phyloP scores from a whole-genome alignment of 2,888 invertebrate species.

The Heteromurus nitidus region DNA sequence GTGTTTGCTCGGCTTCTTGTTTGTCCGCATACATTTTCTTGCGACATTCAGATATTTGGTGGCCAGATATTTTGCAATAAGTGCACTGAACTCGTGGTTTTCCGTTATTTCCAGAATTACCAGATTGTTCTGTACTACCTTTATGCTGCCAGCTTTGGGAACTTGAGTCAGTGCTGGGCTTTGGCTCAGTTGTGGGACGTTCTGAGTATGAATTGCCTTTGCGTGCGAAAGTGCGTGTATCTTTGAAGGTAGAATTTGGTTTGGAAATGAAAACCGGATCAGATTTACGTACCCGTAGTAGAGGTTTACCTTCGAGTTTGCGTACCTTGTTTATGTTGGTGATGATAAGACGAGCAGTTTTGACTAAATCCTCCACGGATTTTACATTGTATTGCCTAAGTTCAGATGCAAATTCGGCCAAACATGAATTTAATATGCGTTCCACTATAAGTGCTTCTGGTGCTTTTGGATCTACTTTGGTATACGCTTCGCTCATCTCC shows the following conservation, averaged over 20 bases:
- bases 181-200: too few relatives aligned
- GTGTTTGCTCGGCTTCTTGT: too few relatives aligned
- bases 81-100: too few relatives aligned
- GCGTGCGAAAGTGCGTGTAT: too few relatives aligned
- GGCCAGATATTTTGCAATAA: too few relatives aligned
- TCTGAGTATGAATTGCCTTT: too few relatives aligned
- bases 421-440: slow-evolving; percentile 39
- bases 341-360: neutral
- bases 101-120: too few relatives aligned
- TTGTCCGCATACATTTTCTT: too few relatives aligned
- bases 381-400: neutral
- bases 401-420: neutral
- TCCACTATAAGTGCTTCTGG: slow-evolving; percentile 6
- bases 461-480: neutral
- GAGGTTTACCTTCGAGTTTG: neutral
- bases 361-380: slow-evolving; percentile 25
- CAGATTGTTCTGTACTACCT: too few relatives aligned
- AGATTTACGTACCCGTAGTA: neutral
- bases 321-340: slow-evolving; percentile 8
- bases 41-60: neutral
- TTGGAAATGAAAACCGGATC: slow-evolving; percentile 1
- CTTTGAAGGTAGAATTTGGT: too few relatives aligned
- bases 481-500: neutral
- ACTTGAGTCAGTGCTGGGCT: too few relatives aligned
- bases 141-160: too few relatives aligned